These are phyloP conservation scores for human (Homo sapiens) DNA, from an alignment of 2,113 vertebrate genomes.

Conservation along the genomic window GRCh38 chr1:114270001-114270500, in stretches of 20 bases:
- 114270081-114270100: neutral
- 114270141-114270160: neutral
- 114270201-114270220: neutral
- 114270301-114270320: neutral
- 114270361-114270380: neutral
- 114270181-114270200: neutral
- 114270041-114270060: neutral
- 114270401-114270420: constrained; percentile 44
- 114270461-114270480: constrained; percentile 65
- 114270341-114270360: neutral
- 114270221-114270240: neutral
- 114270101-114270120: neutral
- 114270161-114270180: neutral
- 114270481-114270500: constrained; percentile 11
- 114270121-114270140: neutral
- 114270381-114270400: neutral
- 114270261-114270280: neutral
- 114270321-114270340: neutral
- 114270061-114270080: neutral
- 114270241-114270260: neutral
- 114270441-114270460: constrained; percentile 55
- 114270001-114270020: neutral
- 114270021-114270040: neutral
- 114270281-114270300: neutral
- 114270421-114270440: constrained; percentile 54